Evolutionary conservation across 2,888 invertebrate genomes (phyloP).

Genomic region (Leptopilina drosophilae): DNA sequence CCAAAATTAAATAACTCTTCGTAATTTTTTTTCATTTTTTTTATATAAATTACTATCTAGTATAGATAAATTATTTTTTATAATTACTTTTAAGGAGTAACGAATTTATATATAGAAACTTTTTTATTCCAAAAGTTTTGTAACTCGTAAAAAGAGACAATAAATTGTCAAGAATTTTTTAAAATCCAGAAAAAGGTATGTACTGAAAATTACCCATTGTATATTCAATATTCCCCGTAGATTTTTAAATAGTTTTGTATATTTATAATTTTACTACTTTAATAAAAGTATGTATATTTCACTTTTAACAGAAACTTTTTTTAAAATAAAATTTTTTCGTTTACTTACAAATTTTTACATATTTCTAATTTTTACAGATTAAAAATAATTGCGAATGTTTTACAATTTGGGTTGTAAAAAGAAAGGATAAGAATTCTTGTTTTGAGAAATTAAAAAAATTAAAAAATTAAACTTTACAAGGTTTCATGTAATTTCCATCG

Average conservation of each 20-base stretch:
- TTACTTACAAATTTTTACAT: no score
- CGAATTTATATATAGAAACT: background rate
- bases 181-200: no score
- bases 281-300: conserved; percentile 31
- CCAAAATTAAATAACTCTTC: conserved; percentile 61
- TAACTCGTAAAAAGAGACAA: no score
- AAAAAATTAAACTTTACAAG: conserved; percentile 65
- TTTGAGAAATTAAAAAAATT: conserved; percentile 18
- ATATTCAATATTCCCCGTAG: no score
- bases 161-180: no score
- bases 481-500: conserved; percentile 86
- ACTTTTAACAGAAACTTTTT: background rate
- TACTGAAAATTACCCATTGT: no score
- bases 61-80: background rate
- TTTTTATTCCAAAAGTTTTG: no score
- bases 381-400: background rate
- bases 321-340: background rate
- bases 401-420: background rate
- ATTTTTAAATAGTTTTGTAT: no score
- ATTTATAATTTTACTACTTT: conserved; percentile 8
- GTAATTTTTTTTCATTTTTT: conserved; percentile 17
- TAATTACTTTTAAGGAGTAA: background rate
- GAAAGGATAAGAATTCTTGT: background rate
- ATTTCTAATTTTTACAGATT: background rate
- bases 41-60: background rate